Evolutionary conservation across 1,140 invertebrate species (phyloP).

Genomic region (Hetaerina americana): DNA sequence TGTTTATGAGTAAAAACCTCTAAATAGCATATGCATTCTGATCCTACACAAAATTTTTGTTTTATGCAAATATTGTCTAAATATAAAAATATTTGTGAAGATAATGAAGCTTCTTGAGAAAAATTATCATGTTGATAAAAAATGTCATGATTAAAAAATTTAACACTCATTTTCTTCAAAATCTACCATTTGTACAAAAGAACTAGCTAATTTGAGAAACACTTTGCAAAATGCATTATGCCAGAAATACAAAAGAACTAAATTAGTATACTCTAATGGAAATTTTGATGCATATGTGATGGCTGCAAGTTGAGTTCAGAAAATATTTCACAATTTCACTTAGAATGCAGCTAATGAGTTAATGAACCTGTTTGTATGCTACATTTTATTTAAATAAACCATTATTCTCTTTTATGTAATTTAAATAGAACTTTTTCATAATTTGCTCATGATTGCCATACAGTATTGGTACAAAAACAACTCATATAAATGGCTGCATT

Average conservation of each 20-base stretch:
- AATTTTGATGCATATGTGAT: neutral
- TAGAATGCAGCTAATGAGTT: neutral
- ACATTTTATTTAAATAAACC: too few relatives aligned
- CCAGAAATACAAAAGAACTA: neutral
- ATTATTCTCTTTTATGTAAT: too few relatives aligned
- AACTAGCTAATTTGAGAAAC: neutral
- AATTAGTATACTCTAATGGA: neutral
- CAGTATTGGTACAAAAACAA: neutral
- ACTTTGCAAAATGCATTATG: neutral
- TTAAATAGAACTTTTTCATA: too few relatives aligned
- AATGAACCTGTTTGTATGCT: too few relatives aligned
- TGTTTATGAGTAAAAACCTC: neutral
- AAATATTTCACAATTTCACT: neutral
- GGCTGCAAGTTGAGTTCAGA: neutral
- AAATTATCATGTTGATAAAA: neutral
- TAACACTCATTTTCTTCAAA: neutral
- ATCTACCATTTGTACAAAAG: neutral
- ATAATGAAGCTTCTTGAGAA: neutral
- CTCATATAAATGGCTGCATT: neutral
- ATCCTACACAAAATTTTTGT: neutral
- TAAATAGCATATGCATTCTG: neutral
- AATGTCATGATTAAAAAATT: neutral
- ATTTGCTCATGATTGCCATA: too few relatives aligned
- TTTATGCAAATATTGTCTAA: neutral
- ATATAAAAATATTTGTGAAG: neutral